phyloP scores from a whole-genome alignment of 2,113 vertebrate genomes.

The Nycticryphes semicollaris region DNA sequence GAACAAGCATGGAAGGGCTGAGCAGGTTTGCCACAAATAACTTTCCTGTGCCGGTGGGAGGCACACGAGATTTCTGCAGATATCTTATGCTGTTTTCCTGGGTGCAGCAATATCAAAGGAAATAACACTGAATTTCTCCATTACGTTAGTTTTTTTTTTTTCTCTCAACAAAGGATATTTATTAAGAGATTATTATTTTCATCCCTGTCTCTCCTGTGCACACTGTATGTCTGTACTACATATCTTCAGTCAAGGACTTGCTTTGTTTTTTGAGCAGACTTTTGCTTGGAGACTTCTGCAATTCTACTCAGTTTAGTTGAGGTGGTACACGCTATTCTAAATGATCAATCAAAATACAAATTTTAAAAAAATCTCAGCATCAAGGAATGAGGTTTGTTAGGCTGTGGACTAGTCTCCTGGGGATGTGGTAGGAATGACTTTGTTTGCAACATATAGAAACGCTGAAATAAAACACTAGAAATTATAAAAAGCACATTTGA shows the following conservation, averaged over 20 bases:
- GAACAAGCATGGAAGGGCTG: rapidly evolving
- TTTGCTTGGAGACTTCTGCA: background rate
- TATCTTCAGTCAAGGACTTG: background rate
- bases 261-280: background rate
- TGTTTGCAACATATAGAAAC: background rate
- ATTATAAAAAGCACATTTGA: background rate
- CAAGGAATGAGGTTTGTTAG: background rate
- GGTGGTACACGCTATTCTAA: background rate
- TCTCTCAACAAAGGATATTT: background rate
- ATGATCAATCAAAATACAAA: background rate
- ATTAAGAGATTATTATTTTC: background rate
- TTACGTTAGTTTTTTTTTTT: background rate
- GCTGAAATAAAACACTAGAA: background rate
- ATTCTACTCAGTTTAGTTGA: background rate
- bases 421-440: background rate
- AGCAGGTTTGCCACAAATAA: background rate
- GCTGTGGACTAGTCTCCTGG: background rate
- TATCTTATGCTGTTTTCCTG: too few species aligned
- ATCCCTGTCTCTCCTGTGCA: background rate
- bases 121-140: background rate
- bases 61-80: background rate
- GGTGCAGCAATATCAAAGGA: background rate
- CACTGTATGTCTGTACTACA: background rate
- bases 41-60: background rate
- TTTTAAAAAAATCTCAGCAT: background rate